Evolutionary conservation across 2,888 invertebrate species (phyloP).

Genomic region (Microctonus hyperodae): DNA sequence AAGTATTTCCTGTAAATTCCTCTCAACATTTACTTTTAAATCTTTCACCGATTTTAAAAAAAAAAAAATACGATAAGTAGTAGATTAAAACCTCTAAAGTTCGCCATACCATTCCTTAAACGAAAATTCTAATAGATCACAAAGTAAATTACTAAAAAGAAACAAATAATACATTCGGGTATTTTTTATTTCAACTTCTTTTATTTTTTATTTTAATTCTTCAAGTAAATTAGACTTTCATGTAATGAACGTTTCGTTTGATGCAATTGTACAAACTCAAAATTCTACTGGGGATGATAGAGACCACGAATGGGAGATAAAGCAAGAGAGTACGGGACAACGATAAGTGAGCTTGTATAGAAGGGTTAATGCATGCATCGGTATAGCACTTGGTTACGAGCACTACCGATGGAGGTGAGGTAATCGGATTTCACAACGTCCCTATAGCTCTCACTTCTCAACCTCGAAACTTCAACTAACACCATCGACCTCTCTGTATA

Average conservation of each 20-base stretch:
- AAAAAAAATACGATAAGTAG: neutral
- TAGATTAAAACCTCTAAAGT: no score
- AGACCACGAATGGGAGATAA: neutral
- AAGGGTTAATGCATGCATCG: constrained; percentile 14
- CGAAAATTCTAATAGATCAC: no score
- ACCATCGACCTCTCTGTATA: neutral
- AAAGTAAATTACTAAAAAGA: no score
- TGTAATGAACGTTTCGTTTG: neutral
- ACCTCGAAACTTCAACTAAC: constrained; percentile 1
- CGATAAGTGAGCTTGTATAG: constrained; percentile 1
- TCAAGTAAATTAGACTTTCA: constrained; percentile 6
- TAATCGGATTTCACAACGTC: constrained; percentile 16
- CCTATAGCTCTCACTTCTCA: neutral
- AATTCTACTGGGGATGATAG: neutral
- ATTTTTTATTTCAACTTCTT: neutral
- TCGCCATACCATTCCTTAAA: no score
- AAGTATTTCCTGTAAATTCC: neutral
- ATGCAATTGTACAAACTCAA: constrained; percentile 27
- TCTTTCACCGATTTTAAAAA: neutral
- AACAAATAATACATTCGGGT: neutral
- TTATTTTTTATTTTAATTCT: neutral
- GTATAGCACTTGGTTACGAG: neutral
- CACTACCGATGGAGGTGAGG: constrained; percentile 5
- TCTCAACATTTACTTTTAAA: neutral
- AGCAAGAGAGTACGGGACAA: neutral